Evolutionary conservation across 64 coral and sea anemone species (phyloP), one percentile per base, ranked within the genome.

Genomic region (Astreopora myriophthalma): DNA sequence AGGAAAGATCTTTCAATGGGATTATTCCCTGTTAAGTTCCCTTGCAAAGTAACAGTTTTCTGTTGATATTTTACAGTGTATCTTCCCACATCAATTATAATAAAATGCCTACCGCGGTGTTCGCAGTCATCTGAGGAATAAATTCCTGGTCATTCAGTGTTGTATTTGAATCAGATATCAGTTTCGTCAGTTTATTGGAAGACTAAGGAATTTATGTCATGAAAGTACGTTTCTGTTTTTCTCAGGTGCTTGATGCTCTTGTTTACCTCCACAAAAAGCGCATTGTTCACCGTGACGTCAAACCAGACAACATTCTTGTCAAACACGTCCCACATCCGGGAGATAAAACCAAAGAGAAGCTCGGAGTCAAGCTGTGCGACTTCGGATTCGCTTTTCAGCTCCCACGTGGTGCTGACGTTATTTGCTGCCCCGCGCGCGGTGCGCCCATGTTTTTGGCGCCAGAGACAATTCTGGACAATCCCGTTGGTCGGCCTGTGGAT

Each of bases 391-490:
- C 95, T 1, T 69, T 88, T 12, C 80, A 69, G 29, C 87, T 96
- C 19, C 92, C 91, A 48, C 51, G 70, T 36, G 80, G 48, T 17
- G 32, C 48, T 40, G 92, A 94, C 28, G 87, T 94, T 51, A 86
- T 88, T 42, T 57, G 79, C 22, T 96, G 87, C 49, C 35, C 73
- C 2, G 62, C 95, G 12, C 89, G 92, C 48, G 95, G 95, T 8
- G 91, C 95, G 3, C 91, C 95, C 5, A 96, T 96, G 95, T 96
- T 96, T 74, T 88, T 96, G 34, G 95, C 95, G 10, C 95, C 95
- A 29, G 95, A 96, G 55, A 96, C 95, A 16, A 94, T 96, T 79
- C 88, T 96, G 8, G 95, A 96, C 70, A 83, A 96, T n/a, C 95
- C 95, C 9, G 87, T 96, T 52, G 95, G 95, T 28, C 69, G 91